Evolutionary conservation across 2,888 invertebrate species (phyloP).

Genomic region (Acrobasis repandana): DNA sequence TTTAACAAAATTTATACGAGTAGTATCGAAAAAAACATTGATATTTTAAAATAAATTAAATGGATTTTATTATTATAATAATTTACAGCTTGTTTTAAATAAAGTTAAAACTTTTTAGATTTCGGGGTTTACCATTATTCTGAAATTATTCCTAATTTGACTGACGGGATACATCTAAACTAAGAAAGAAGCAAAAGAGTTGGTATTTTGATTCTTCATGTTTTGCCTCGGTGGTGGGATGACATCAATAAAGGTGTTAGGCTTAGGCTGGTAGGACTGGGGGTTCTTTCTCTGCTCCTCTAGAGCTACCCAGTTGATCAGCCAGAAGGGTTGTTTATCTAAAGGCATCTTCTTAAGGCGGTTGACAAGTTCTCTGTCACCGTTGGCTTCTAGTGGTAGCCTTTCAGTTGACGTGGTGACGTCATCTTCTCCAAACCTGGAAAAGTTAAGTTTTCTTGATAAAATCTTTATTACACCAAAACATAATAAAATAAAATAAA

Average conservation of each 20-base stretch:
- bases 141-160: too few species aligned
- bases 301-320: conserved; percentile 85
- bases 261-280: conserved; percentile 47
- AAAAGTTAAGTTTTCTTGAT: too few species aligned
- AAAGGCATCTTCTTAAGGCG: conserved; percentile 79
- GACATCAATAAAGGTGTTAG: conserved; percentile 46
- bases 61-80: too few species aligned
- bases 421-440: conserved; percentile 49
- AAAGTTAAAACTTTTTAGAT: too few species aligned
- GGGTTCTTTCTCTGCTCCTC: conserved; percentile 77
- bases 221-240: conserved; percentile 4
- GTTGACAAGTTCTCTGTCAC: conserved; percentile 82
- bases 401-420: conserved; percentile 54
- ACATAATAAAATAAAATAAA: too few species aligned
- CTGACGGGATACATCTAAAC: not conserved
- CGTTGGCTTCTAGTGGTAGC: conserved; percentile 86
- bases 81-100: too few species aligned
- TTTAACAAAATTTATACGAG: too few species aligned
- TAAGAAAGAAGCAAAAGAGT: not conserved
- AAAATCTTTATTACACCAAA: too few species aligned
- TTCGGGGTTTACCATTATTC: too few species aligned
- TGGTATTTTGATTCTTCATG: not conserved
- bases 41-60: too few species aligned
- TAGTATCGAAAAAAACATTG: too few species aligned
- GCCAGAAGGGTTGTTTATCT: conserved; percentile 85